Percentiles rank a stretch among this genome's conserved stretches.
phyloP scores from a whole-genome alignment of 2,113 vertebrate genomes.

The Marmota monax region DNA sequence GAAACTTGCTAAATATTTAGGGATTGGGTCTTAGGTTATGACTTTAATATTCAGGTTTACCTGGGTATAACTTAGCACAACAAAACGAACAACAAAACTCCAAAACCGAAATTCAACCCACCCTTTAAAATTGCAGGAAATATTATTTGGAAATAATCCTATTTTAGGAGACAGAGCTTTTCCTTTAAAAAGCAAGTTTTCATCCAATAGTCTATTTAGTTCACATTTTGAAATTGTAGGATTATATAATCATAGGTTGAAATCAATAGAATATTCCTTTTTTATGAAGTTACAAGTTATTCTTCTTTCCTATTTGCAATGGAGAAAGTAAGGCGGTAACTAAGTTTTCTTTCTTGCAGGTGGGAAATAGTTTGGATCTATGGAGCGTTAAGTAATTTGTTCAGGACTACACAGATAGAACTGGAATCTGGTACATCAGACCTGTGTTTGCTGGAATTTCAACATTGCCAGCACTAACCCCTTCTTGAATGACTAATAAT shows the following conservation, averaged over 20 bases:
- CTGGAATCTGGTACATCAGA: neutral
- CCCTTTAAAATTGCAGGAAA: neutral
- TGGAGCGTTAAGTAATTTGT: neutral
- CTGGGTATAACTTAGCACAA: neutral
- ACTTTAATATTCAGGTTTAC: slow-evolving; percentile 1
- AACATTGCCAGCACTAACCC: neutral
- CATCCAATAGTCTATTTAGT: neutral
- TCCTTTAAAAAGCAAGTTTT: neutral
- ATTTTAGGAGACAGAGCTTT: slow-evolving; percentile 26
- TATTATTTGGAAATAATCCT: neutral
- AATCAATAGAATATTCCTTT: neutral
- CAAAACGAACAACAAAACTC: neutral
- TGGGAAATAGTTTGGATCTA: neutral
- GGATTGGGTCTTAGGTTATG: slow-evolving; percentile 8
- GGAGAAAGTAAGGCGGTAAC: neutral
- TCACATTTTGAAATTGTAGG: neutral
- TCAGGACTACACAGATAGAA: neutral
- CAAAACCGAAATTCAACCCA: neutral
- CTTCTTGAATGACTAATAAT: neutral
- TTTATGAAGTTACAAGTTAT: slow-evolving; percentile 33
- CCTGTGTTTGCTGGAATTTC: neutral
- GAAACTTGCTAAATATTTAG: slow-evolving; percentile 62
- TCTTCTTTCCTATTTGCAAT: neutral
- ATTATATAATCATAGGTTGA: neutral
- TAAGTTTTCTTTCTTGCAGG: neutral